A percentile compares a stretch with the other conserved stretches of the same genome.
Conservation (phyloP, 2,113 vertebrate genomes). For the Psammodynastes pulverulentus region DNA sequence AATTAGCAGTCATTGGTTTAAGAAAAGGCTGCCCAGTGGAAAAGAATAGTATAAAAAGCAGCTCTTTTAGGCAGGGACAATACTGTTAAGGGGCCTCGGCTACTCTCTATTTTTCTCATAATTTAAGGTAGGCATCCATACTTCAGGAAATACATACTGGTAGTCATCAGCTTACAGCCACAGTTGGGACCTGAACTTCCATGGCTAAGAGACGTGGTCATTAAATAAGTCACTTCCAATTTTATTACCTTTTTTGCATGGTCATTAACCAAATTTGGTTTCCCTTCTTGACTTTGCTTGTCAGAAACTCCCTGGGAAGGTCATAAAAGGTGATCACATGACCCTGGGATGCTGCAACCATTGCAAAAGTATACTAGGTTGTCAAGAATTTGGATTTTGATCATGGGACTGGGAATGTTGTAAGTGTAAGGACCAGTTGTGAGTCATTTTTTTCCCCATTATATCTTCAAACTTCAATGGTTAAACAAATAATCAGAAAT, state of each 20-base stretch:
- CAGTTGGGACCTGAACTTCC: not conserved
- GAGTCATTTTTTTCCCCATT: not conserved
- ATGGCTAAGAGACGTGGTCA: not conserved
- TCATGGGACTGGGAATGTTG: not conserved
- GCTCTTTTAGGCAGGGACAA: not conserved
- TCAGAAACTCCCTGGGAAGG: not conserved
- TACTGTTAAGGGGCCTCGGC: not conserved
- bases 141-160: not conserved
- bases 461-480: not conserved
- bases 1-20: not conserved
- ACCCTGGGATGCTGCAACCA: not conserved
- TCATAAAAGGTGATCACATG: not conserved
- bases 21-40: not conserved
- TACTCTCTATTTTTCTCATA: not conserved
- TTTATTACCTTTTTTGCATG: not conserved
- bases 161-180: not conserved
- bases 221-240: not conserved
- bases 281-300: not conserved
- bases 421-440: not conserved
- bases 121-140: not conserved
- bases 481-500: not conserved
- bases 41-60: not conserved
- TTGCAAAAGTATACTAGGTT: not conserved
- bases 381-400: not conserved
- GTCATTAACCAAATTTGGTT: not conserved